Percentiles rank a stretch among this genome's conserved stretches.
Evolutionary conservation across 2,113 vertebrate genomes (phyloP).

Genomic region (Oryzias celebensis): DNA sequence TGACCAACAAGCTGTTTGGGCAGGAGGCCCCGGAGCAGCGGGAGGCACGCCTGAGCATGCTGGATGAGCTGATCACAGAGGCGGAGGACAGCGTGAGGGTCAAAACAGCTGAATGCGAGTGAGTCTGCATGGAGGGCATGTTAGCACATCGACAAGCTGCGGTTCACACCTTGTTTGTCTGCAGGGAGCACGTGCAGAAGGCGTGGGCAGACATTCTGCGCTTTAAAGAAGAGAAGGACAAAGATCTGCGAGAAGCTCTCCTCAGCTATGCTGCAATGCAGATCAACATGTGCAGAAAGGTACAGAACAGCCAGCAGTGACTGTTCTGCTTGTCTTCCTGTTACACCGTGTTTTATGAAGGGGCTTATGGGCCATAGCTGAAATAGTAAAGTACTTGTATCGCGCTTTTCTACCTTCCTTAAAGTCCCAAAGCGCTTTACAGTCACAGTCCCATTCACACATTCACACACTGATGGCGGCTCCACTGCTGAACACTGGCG

Average conservation of each 20-base stretch:
- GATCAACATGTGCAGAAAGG: slow-evolving; percentile 95
- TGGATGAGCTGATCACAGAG: slow-evolving; percentile 91
- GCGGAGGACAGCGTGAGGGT: slow-evolving; percentile 87
- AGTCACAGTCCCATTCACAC: no score
- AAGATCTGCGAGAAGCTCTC: slow-evolving; percentile 87
- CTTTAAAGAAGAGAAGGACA: slow-evolving; percentile 91
- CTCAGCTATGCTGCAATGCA: slow-evolving; percentile 92
- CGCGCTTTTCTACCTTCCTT: no score
- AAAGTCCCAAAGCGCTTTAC: no score
- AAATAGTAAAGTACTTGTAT: no score
- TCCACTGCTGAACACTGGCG: no score
- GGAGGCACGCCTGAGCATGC: slow-evolving; percentile 86
- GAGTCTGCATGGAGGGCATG: slow-evolving; percentile 51
- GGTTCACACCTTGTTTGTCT: not conserved
- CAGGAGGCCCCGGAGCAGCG: slow-evolving; percentile 94
- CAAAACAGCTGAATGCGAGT: slow-evolving; percentile 89
- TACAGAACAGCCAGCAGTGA: slow-evolving; percentile 32
- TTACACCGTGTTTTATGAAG: no score
- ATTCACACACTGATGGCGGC: no score
- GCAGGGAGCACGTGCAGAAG: slow-evolving; percentile 86
- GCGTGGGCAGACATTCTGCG: slow-evolving; percentile 89
- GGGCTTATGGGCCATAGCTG: no score
- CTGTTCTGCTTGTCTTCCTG: no score
- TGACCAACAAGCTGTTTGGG: slow-evolving; percentile 96
- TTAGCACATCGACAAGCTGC: no score